Conservation (phyloP, 2,888 invertebrate species). For the Zygothrica quintamaculata region DNA sequence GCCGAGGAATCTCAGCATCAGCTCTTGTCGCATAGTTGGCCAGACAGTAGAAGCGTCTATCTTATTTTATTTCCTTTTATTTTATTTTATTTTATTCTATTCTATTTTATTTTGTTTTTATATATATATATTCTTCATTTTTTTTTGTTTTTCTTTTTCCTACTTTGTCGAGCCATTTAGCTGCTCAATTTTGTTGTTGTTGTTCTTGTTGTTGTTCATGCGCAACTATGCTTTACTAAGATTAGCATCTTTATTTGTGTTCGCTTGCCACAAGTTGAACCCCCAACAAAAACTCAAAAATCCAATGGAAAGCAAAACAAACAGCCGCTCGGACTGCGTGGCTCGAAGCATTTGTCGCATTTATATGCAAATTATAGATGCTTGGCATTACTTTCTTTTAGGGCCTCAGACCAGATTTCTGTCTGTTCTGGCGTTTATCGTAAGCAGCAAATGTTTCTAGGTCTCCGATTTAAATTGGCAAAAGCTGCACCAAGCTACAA, state of each 20-base stretch:
- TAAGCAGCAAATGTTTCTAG: constrained; percentile 58
- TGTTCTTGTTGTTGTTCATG: constrained; percentile 40
- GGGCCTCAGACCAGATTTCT: constrained; percentile 63
- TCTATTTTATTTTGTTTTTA: constrained; percentile 33
- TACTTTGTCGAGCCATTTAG: constrained; percentile 57
- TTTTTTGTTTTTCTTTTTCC: constrained; percentile 28
- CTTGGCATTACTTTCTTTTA: constrained; percentile 59
- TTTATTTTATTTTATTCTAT: constrained; percentile 8
- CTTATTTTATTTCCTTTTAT: constrained; percentile 11
- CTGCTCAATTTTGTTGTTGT: constrained; percentile 48
- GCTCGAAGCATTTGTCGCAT: constrained; percentile 70
- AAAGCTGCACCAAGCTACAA: constrained; percentile 24
- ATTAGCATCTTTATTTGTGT: constrained; percentile 80
- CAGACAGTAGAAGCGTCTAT: constrained; percentile 33
- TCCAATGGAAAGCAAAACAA: constrained; percentile 33
- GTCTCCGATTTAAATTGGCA: constrained; percentile 54
- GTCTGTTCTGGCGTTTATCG: constrained; percentile 73
- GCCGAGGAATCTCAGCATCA: constrained; percentile 59
- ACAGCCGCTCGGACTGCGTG: constrained; percentile 45
- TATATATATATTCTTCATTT: constrained; percentile 28
- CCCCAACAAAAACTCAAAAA: constrained; percentile 40
- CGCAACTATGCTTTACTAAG: constrained; percentile 64
- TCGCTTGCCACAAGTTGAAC: constrained; percentile 71
- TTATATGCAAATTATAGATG: constrained; percentile 79
- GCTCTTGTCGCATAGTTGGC: constrained; percentile 49